These are phyloP conservation scores for Astreopora myriophthalma DNA, from an alignment of 64 coral and sea anemone genomes.

Conservation along the genomic window DNA sequence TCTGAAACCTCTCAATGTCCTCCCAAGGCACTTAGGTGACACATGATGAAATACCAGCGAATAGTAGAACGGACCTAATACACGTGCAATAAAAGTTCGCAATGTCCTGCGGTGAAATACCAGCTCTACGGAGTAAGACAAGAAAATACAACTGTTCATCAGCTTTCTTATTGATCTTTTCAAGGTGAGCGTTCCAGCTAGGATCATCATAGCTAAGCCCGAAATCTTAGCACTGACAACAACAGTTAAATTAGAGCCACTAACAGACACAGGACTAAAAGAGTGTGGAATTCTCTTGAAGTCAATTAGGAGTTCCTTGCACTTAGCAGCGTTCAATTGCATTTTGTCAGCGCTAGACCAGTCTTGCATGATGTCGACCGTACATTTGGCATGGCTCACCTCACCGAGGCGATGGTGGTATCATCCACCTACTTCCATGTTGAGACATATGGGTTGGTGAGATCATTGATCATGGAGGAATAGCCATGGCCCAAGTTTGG, in stretches of 20 bases:
- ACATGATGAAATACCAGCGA: slow-evolving; percentile 11
- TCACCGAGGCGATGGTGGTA: neutral
- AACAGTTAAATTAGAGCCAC: neutral
- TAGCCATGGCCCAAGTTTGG: neutral
- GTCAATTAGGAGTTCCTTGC: neutral
- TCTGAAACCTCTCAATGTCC: too few relatives aligned
- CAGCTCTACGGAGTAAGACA: neutral
- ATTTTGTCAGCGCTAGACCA: neutral
- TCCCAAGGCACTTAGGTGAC: too few relatives aligned
- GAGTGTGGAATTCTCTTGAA: neutral
- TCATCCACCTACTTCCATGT: neutral
- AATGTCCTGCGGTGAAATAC: neutral
- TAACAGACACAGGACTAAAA: neutral
- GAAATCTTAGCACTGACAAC: neutral
- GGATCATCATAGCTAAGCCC: neutral
- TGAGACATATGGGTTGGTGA: neutral
- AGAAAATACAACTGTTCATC: slow-evolving; percentile 5
- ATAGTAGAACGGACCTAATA: neutral
- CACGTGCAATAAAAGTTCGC: slow-evolving; percentile 30
- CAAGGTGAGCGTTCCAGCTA: neutral
- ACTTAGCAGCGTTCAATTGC: neutral
- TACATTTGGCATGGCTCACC: neutral
- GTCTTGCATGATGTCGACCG: neutral
- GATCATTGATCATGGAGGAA: neutral
- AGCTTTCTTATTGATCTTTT: slow-evolving; percentile 6